phyloP scores from a whole-genome alignment of 53 echinoderm and acorn worm species.

The Echinarachnius parma region DNA sequence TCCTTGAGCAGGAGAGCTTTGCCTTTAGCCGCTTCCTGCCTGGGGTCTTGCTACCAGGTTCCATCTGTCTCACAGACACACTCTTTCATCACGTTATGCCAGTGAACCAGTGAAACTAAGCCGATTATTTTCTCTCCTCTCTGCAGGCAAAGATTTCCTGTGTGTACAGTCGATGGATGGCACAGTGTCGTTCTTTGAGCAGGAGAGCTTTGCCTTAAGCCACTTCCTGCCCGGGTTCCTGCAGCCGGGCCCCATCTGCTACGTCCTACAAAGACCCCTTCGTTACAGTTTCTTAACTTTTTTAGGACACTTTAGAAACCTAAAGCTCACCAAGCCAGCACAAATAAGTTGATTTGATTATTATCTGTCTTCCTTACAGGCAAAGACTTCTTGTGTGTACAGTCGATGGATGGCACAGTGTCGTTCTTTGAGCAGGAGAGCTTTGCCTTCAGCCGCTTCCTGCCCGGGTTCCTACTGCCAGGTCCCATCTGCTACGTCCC shows the following conservation, averaged over 20 bases:
- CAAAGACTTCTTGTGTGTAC: constrained; percentile 96
- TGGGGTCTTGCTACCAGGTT: too few relatives aligned
- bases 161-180: constrained; percentile 93
- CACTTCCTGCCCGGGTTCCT: too few relatives aligned
- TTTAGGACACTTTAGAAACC: too few relatives aligned
- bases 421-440: constrained; percentile 99
- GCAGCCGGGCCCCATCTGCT: too few relatives aligned
- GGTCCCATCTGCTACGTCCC: constrained; percentile 80
- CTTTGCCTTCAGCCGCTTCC: constrained; percentile 95
- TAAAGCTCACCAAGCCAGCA: too few relatives aligned
- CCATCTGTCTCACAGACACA: too few relatives aligned
- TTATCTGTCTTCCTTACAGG: constrained; percentile 47
- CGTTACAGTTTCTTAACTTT: constrained; percentile 89
- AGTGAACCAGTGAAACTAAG: too few relatives aligned
- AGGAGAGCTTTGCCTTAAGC: constrained; percentile 82
- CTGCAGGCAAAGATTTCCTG: constrained; percentile 79
- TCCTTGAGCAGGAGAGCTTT: constrained; percentile 92
- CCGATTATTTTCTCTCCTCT: too few relatives aligned
- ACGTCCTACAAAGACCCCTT: constrained; percentile 88
- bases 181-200: constrained; percentile 84
- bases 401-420: constrained; percentile 93
- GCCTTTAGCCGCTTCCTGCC: constrained; percentile 73
- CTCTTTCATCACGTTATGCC: too few relatives aligned
- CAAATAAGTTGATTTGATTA: not conserved
- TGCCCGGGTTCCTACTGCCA: constrained; percentile 91